A percentile compares a stretch with the other conserved stretches of the same genome.
Evolutionary conservation across 2,888 invertebrate genomes (phyloP).

Genomic region (Pollenia labialis): DNA sequence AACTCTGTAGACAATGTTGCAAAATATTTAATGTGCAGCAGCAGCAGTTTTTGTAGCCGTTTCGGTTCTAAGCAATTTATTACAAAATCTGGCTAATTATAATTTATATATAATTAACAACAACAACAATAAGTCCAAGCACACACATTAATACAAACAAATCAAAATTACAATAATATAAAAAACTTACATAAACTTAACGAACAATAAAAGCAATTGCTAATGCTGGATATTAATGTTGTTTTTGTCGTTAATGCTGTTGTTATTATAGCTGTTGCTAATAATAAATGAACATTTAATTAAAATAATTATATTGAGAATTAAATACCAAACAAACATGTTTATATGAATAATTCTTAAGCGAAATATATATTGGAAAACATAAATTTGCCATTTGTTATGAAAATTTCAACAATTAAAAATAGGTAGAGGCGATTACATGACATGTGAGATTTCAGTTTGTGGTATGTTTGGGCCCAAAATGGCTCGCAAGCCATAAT

Average conservation of each 20-base stretch:
- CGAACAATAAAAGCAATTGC: constrained; percentile 33
- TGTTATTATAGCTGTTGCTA: constrained; percentile 22
- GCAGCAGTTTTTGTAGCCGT: neutral
- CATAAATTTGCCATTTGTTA: constrained; percentile 54
- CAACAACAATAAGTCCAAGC: constrained; percentile 11
- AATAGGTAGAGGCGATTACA: neutral
- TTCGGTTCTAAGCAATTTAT: constrained; percentile 46
- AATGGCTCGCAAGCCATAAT: constrained; percentile 45
- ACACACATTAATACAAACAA: neutral
- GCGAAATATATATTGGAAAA: neutral
- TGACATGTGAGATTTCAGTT: constrained; percentile 14
- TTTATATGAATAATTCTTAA: constrained; percentile 14
- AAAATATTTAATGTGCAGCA: constrained; percentile 17
- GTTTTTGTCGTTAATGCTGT: neutral
- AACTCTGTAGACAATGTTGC: constrained; percentile 53
- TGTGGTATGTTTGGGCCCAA: neutral
- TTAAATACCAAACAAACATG: constrained; percentile 30
- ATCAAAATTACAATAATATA: constrained; percentile 3
- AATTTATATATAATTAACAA: constrained; percentile 61
- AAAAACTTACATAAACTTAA: constrained; percentile 31
- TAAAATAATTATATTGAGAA: constrained; percentile 68
- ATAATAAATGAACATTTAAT: constrained; percentile 68
- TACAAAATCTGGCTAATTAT: constrained; percentile 64
- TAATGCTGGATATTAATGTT: constrained; percentile 9
- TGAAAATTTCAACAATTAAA: constrained; percentile 44